Evolutionary conservation across 92 coral and sea anemone genomes (phyloP), one percentile per base, ranked within the genome.

Genomic region (Phenganax marumi): DNA sequence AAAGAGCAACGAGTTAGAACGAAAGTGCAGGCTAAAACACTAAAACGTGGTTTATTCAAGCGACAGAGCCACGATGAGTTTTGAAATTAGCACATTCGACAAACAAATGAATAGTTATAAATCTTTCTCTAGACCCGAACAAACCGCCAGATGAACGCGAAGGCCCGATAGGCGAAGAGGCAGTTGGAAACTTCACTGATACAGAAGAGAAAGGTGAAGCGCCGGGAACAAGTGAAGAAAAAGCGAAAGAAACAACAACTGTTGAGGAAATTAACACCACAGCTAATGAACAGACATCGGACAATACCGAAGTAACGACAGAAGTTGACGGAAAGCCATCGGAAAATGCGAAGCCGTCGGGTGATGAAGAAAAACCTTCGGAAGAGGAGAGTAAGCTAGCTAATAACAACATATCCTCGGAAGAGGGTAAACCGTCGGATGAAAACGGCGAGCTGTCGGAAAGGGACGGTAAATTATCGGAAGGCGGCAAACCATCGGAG

Each of bases 171-270:
- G 83, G 83, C 17, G 83, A 78, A 21, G 83, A 78, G 51, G 83
- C 83, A 8, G 73, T 46, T 2, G 60, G 63, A 48, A 50, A 78
- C 24, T 78, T 8, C 22, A 49, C 10, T 8, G 83, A 78, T 47
- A 55, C 73, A 3, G 83, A 33, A 33, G 43, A 62, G 26, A 63
- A 61, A 19, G n/a, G 52, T 52, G 81, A 76, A 22, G 68, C 50
- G 26, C 48, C 21, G 11, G 25, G 19, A 46, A 47, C 57, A 18
- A 62, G 72, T 17, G 50, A 87, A 33, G 92, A 66, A 6, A 78
- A 82, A 17, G 88, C 84, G 53, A 88, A 86, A 18, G 97, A 93
- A 84, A 78, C 84, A 8, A 69, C 71, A 11, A 71, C 72, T 46
- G 26, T 53, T 52, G 70, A 50, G 39, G 78, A 86, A 66, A 19